Evolutionary conservation across 1,140 invertebrate species (phyloP), one percentile per base, ranked within the genome.

Genomic region (Listronotus oregonensis): DNA sequence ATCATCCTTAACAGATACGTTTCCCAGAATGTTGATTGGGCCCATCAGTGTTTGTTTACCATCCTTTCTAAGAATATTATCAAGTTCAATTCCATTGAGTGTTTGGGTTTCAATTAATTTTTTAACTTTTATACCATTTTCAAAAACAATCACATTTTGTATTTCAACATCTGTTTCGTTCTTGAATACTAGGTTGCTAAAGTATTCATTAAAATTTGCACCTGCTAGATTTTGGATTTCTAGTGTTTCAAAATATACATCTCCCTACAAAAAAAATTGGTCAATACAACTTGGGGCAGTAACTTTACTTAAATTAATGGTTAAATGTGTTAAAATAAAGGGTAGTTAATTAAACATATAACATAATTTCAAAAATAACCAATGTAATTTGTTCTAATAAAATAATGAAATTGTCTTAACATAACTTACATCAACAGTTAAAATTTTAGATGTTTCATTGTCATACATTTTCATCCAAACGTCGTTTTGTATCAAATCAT

Each of bases 81-180:
- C 58, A 10, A 77, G 27, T n/a, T n/a, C 14, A 6, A 78, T 67
- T 11, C 61, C 54, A 44, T 79, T 79, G 0, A 79, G 17, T 31
- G 57, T 57, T 18, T 74, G 34, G 3, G 72, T 73, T 71, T 77
- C 71, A 18, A 79, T 68, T n/a, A 74, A 57, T 52, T 74, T 71
- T 7, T 62, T 34, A 3, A 78, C 76, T 34, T 43, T 51, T 6
- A 78, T 66, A 50, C 73, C 73, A 7, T 74, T 71, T 27, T 55
- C 8, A 52, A 77, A 78, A 66, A 70, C 73, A 11, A 63, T 9
- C 17, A 43, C 44, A 43, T 57, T 58, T 6, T 56, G 11, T n/a
- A 77, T 63, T 15, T 34, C 59, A n/a, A 73, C 14, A 44, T 68
- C 37, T 8, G 65, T 66, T 66, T 79, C 71, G 34, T 74, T 73